A percentile compares a stretch with the other conserved stretches of the same genome.
Conservation (phyloP, 2,797 vertebrate species). For the Podarcis lilfordi region DNA sequence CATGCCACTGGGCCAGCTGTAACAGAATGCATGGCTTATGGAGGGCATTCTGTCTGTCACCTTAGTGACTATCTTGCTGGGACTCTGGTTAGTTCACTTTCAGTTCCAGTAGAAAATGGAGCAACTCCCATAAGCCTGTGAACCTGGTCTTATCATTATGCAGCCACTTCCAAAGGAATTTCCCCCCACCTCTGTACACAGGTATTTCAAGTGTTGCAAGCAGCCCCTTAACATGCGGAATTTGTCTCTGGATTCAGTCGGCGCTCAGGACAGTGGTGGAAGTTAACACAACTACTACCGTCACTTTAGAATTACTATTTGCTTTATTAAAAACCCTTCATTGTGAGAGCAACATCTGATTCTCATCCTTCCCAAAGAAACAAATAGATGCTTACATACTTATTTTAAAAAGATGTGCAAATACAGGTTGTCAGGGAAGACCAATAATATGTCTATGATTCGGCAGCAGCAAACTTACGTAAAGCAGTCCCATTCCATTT, state of each 20-base stretch:
- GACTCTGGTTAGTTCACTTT: no score
- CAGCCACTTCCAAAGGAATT: no score
- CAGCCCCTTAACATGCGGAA: background rate
- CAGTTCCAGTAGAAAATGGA: no score
- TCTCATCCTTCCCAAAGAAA: background rate
- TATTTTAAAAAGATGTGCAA: slow-evolving; percentile 24
- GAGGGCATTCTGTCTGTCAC: background rate
- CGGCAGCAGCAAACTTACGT: background rate
- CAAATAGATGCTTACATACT: background rate
- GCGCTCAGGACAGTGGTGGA: background rate
- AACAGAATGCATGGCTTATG: background rate
- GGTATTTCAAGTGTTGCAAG: background rate
- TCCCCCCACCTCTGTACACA: no score
- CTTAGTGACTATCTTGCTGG: no score
- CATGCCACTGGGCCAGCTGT: no score
- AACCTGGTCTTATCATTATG: no score
- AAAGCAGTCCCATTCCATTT: background rate
- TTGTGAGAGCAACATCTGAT: background rate
- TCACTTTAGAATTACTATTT: background rate
- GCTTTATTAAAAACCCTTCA: slow-evolving; percentile 37
- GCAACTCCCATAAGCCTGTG: no score
- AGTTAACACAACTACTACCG: background rate
- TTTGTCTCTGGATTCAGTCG: no score
- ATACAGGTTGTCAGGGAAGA: background rate
- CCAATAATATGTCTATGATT: background rate